A percentile compares a stretch with the other conserved stretches of the same genome.
Conservation (phyloP, 2,113 vertebrate species). For the Coptodon rendalli region DNA sequence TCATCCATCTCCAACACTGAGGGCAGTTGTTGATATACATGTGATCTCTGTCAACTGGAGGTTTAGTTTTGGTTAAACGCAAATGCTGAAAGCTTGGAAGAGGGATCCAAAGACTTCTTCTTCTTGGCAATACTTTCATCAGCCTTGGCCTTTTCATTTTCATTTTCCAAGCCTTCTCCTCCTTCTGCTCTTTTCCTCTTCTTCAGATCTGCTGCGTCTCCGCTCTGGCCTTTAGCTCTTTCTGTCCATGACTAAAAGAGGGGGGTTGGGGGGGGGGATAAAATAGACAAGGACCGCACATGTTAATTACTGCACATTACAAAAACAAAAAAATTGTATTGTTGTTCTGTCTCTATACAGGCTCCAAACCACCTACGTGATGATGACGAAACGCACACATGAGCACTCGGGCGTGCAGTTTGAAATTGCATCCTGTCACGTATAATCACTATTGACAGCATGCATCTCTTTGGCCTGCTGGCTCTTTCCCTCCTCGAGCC, state of each 20-base stretch:
- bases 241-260: slow-evolving; percentile 79
- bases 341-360: background rate
- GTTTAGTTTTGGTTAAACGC: slow-evolving; percentile 81
- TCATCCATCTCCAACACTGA: background rate
- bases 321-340: background rate
- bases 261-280: fast-evolving
- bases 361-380: slow-evolving; percentile 10
- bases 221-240: slow-evolving; percentile 73
- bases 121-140: slow-evolving; percentile 76
- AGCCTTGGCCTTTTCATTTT: slow-evolving; percentile 17
- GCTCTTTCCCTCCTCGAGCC: slow-evolving; percentile 22
- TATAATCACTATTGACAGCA: slow-evolving; percentile 64
- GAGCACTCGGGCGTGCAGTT: background rate
- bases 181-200: slow-evolving; percentile 75
- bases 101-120: slow-evolving; percentile 67
- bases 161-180: slow-evolving; percentile 32
- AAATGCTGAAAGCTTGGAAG: slow-evolving; percentile 82
- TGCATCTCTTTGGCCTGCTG: slow-evolving; percentile 28
- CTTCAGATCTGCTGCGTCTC: slow-evolving; percentile 70
- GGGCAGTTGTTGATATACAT: background rate
- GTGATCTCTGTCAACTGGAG: background rate
- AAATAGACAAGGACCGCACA: background rate
- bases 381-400: background rate
- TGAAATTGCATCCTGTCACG: slow-evolving; percentile 64
- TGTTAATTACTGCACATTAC: background rate